These are phyloP conservation scores for Tetragonisca angustula DNA, from an alignment of 2,888 invertebrate genomes.

Conservation along the genomic window DNA sequence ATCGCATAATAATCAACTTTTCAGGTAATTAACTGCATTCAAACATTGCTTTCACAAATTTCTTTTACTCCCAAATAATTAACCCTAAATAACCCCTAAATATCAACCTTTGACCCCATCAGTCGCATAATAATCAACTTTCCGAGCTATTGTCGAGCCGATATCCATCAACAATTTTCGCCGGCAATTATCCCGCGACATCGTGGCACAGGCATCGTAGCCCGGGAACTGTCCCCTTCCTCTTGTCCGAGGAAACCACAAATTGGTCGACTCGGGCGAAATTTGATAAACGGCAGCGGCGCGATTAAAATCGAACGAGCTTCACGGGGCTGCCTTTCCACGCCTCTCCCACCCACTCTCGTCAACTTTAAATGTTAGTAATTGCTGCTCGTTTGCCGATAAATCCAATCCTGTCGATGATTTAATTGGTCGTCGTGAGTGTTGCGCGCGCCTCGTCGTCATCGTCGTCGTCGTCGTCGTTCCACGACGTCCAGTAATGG, in stretches of 20 bases:
- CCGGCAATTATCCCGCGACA: neutral
- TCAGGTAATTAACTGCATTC: no score
- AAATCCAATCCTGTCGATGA: conserved; percentile 49
- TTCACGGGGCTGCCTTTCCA: neutral
- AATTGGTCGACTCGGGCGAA: conserved; percentile 27
- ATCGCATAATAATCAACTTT: neutral
- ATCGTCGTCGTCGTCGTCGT: conserved; percentile 15
- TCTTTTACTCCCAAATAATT: neutral
- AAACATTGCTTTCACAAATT: neutral
- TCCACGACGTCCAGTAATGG: conserved; percentile 35
- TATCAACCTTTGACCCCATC: neutral
- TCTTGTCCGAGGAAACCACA: neutral
- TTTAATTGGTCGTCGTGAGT: conserved; percentile 52
- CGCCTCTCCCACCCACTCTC: neutral
- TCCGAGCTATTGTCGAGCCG: neutral
- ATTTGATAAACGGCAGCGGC: conserved; percentile 26
- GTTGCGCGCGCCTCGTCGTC: conserved; percentile 13
- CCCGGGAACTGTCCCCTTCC: neutral
- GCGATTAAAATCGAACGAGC: conserved; percentile 37
- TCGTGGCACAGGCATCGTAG: neutral
- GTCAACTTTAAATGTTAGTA: conserved; percentile 46
- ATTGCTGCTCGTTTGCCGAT: conserved; percentile 58
- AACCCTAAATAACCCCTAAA: neutral
- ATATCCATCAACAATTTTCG: neutral
- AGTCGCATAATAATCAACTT: neutral